Evolutionary conservation across 1,140 invertebrate genomes (phyloP).

Genomic region (Ips typographus): DNA sequence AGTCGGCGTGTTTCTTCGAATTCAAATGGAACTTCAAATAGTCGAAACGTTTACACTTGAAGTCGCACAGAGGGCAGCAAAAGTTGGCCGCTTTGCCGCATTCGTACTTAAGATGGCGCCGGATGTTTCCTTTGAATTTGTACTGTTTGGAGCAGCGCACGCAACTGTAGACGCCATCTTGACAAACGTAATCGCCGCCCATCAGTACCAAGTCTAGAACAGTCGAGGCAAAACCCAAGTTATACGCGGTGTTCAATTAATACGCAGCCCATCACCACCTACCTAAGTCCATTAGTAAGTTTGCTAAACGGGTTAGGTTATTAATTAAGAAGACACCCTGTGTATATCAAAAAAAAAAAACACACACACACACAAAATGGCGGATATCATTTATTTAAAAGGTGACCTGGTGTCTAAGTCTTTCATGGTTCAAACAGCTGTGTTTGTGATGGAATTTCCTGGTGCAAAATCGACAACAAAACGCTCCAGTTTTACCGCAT

Average conservation of each 20-base stretch:
- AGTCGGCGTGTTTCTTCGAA: constrained; percentile 38
- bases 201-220: constrained; percentile 14
- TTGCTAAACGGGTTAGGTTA: too few species aligned
- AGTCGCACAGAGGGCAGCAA: constrained; percentile 52
- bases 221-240: background rate
- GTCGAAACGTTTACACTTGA: constrained; percentile 48
- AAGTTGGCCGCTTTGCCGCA: constrained; percentile 52
- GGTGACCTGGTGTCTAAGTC: background rate
- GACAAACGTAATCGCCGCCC: constrained; percentile 34
- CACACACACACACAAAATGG: too few species aligned
- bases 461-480: constrained; percentile 37
- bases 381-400: background rate
- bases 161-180: constrained; percentile 38
- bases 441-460: constrained; percentile 41
- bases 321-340: too few species aligned
- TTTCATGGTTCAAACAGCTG: constrained; percentile 34
- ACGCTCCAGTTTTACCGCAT: constrained; percentile 38
- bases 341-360: too few species aligned
- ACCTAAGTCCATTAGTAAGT: constrained; percentile 11
- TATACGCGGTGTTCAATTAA: background rate
- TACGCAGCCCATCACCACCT: constrained; percentile 28
- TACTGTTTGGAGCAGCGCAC: constrained; percentile 40
- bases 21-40: constrained; percentile 42
- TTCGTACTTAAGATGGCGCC: constrained; percentile 42
- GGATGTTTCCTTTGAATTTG: constrained; percentile 43